These are phyloP conservation scores for Phyllostomus hastatus DNA, from an alignment of 2,113 vertebrate genomes.

Conservation along the genomic window DNA sequence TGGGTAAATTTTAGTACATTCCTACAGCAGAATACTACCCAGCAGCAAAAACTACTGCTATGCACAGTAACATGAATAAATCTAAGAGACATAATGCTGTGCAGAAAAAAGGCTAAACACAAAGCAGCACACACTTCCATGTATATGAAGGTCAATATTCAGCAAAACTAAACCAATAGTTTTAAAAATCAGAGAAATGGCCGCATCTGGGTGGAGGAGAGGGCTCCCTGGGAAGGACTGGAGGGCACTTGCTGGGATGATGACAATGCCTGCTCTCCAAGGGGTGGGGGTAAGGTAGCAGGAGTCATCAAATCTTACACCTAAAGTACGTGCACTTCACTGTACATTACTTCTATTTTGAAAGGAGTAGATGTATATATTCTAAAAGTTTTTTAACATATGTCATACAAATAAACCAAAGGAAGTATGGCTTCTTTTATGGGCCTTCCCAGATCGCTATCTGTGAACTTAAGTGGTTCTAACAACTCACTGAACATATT, in stretches of 20 bases:
- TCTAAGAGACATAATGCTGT: not conserved
- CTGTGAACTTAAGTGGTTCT: conserved; percentile 75
- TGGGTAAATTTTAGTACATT: not conserved
- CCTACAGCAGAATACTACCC: not conserved
- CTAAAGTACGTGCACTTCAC: not conserved
- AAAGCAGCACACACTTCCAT: not conserved
- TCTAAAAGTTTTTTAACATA: not conserved
- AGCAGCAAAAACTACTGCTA: not conserved
- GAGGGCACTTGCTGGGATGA: not conserved
- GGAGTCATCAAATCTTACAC: not conserved
- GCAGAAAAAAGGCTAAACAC: not conserved
- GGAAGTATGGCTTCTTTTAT: not conserved
- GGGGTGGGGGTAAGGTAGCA: not conserved
- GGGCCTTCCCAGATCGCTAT: conserved; percentile 51
- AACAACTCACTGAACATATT: conserved; percentile 74
- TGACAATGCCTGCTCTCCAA: accelerated
- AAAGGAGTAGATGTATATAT: not conserved
- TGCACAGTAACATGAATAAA: not conserved
- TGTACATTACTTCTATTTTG: not conserved
- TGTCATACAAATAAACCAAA: not conserved
- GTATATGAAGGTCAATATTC: not conserved
- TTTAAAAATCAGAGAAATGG: not conserved
- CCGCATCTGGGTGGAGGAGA: not conserved
- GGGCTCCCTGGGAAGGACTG: not conserved
- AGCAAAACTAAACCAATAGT: not conserved